These are phyloP conservation scores for Cryptocephalus primarius DNA, from an alignment of 2,888 invertebrate genomes.

Conservation along the genomic window DNA sequence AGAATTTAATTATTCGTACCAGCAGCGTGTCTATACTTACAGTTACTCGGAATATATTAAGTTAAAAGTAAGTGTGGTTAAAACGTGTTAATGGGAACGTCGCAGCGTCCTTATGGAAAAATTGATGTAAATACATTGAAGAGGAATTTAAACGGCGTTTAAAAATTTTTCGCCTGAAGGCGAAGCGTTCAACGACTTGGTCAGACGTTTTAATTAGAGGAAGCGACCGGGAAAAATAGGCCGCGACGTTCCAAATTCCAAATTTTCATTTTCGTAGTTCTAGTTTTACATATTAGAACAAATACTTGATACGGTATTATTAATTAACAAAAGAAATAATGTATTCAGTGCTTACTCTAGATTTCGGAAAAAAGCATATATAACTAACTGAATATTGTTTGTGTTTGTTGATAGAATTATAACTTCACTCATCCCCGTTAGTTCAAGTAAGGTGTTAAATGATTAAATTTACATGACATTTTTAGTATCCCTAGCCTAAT, in stretches of 20 bases:
- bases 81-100: too few relatives aligned
- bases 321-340: background rate
- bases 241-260: background rate
- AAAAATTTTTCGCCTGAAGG: too few relatives aligned
- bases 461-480: background rate
- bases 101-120: too few relatives aligned
- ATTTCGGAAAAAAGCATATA: background rate
- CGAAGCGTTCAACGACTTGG: too few relatives aligned
- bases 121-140: too few relatives aligned
- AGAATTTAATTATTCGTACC: too few relatives aligned
- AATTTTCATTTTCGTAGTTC: background rate
- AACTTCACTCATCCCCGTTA: background rate
- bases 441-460: background rate
- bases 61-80: too few relatives aligned
- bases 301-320: background rate
- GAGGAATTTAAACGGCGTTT: too few relatives aligned
- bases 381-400: background rate
- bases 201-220: too few relatives aligned
- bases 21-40: too few relatives aligned
- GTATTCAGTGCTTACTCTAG: background rate
- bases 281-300: background rate
- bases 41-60: too few relatives aligned
- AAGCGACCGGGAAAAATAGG: background rate
- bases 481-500: background rate
- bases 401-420: background rate